phyloP scores from a whole-genome alignment of 35 echinoderm and acorn worm species.

The Lytechinus variegatus region DNA sequence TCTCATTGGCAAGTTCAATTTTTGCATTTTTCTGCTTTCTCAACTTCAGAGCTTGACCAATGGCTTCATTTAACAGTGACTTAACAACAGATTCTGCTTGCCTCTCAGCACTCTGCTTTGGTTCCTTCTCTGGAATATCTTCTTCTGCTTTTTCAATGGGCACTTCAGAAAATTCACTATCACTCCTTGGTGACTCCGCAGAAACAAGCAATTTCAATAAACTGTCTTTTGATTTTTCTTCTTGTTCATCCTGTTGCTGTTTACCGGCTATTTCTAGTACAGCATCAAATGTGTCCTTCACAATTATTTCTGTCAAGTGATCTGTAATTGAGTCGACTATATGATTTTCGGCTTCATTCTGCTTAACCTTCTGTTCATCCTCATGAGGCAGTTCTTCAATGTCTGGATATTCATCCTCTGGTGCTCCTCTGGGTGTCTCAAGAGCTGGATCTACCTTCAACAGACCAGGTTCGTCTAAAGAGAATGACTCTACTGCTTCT shows the following conservation, averaged over 20 bases:
- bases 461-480: conserved; percentile 51
- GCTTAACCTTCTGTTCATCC: conserved; percentile 29
- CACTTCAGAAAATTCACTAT: conserved; percentile 58
- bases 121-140: conserved; percentile 23
- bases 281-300: conserved; percentile 66
- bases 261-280: conserved; percentile 57
- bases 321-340: conserved; percentile 69
- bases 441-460: conserved; percentile 53
- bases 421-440: conserved; percentile 74
- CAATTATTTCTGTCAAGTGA: conserved; percentile 59
- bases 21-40: conserved; percentile 44
- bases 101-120: background rate
- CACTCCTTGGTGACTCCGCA: conserved; percentile 25
- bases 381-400: conserved; percentile 1
- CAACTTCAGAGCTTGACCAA: conserved; percentile 48
- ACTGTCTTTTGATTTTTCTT: conserved; percentile 30
- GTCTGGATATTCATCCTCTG: conserved; percentile 60
- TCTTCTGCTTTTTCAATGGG: conserved; percentile 46
- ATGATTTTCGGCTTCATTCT: background rate
- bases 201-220: conserved; percentile 53
- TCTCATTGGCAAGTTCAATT: conserved; percentile 33
- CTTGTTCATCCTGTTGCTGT: conserved; percentile 53
- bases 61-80: conserved; percentile 65
- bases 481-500: conserved; percentile 94
- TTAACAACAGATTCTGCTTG: conserved; percentile 50